Base-by-base conservation (phyloP, 1,140 invertebrate genomes). In the Eufriesea mexicana region DNA sequence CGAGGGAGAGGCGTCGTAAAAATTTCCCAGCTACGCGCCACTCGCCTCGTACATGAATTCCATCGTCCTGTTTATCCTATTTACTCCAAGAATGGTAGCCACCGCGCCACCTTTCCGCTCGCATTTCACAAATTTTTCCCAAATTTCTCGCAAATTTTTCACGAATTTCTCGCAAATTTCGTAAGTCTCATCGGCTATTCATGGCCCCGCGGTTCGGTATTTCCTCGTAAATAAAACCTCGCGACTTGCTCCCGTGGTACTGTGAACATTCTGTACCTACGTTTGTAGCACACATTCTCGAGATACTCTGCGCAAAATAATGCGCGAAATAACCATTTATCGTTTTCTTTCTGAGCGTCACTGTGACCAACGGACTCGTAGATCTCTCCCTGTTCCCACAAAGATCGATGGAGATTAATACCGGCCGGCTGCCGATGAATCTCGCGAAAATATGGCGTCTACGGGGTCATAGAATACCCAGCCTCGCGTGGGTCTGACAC, bases 1-100 rank as follows among this genome's bases (percentile, higher is more conserved):
- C 62, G n/a, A 23, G 74, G 79, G 74, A 86, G 61, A 74, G 64
- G 45, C 62, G 61, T 42, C n/a, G 55, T 79, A 83, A 87, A 87
- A 87, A 77, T 80, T 84, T 86, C 54, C 83, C 54, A 77, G 20
- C 73, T 18, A n/a, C 49, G 45, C 72, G 61, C 47, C 47, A 35
- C 68, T 35, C 68, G 61, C 61, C 55, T 23, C 45, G 25, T 68
- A 84, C 75, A 71, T 64, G 76, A 75, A 86, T 86, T 79, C 84
- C 49, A 10, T 35, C 20, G 49, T 78, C 66, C 54, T 57, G 35
- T 61, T 49, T 62, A 28, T 5, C 18, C 23, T 42, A 14, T 62
- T 61, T 47, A 59, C 73, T 49, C 59, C 0, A n/a, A 54, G 55
- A 78, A 68, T 16, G n/a, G 75, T 64, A 75, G 5, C 18, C 23